Evolutionary conservation across 2,797 vertebrate species (phyloP), one percentile per base, ranked within the genome.

Genomic region (Lithobates sylvaticus): DNA sequence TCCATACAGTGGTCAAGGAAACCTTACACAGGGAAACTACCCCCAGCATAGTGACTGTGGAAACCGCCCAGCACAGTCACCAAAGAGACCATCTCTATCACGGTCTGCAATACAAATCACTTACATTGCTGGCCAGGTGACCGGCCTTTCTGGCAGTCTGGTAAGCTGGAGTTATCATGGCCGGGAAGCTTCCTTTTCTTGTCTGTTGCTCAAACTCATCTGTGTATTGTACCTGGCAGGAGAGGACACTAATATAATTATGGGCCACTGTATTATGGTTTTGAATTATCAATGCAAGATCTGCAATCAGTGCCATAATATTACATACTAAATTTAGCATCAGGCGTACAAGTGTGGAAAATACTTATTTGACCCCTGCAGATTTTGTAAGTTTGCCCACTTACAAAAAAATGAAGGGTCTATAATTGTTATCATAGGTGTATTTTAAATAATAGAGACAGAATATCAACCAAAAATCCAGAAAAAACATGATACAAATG

Each of bases 151-250:
- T 96, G 69, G 96, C 96, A 32, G 93, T 92, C 86, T 92, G 89
- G 88, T 97, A 97, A 79, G 94, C 91, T 32, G 96, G 96, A 4
- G 96, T 97, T 90, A 96, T 96, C 95, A 96, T 96, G 67, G 96
- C 96, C 0, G 96, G 96, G 89, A 96, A 97, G 81, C 96, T 96
- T 69, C 96, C 96, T 91, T 97, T 97, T 50, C 95, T 95, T 86
- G 90, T 92, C 18, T 94, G 94, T 87, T 95, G 93, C 89, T 96
- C 94, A 32, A 94, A 95, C 42, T 94, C 92, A 76, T 95, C 95
- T 2, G 95, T 94, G 74, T 96, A 96, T 65, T 88, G 70, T 9
- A 74, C 50, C 88, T 88, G 58, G n/a, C 32, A 81, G 54, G 79
- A 83, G 27, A 84, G 39, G 61, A 83, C 50, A 54, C 16, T 16